These are phyloP conservation scores for Parnassius apollo DNA, from an alignment of 2,888 invertebrate genomes.

Conservation along the genomic window DNA sequence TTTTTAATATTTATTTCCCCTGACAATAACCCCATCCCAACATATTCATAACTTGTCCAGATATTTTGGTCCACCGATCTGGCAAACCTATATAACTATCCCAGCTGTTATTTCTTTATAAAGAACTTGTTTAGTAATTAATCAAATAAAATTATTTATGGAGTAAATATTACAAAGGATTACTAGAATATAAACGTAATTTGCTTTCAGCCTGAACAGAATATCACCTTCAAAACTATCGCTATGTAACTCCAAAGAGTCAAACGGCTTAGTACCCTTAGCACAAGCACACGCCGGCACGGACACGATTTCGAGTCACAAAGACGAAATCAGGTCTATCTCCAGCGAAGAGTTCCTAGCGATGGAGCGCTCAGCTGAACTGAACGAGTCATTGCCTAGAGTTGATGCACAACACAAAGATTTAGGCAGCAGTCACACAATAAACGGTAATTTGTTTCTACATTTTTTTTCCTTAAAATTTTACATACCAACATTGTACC, in stretches of 20 bases:
- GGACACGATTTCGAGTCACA: conserved; percentile 61
- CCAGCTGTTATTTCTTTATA: too few species aligned
- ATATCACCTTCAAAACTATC: conserved; percentile 74
- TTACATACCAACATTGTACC: too few species aligned
- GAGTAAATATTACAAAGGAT: neutral
- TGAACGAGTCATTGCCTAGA: conserved; percentile 51
- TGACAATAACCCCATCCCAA: too few species aligned
- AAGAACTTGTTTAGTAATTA: too few species aligned
- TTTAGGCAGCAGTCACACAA: conserved; percentile 39
- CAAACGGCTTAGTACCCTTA: conserved; percentile 52
- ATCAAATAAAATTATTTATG: too few species aligned
- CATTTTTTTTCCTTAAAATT: neutral
- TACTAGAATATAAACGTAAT: neutral
- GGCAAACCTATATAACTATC: too few species aligned
- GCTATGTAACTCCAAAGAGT: conserved; percentile 63
- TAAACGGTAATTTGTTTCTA: conserved; percentile 6
- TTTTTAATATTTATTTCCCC: too few species aligned
- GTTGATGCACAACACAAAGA: conserved; percentile 52
- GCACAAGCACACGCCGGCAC: conserved; percentile 61
- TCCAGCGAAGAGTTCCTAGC: conserved; percentile 75
- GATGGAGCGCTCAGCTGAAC: conserved; percentile 72
- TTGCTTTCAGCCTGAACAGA: conserved; percentile 62
- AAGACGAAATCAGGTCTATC: conserved; percentile 62
- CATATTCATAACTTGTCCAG: too few species aligned
- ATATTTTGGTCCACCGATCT: too few species aligned